Evolutionary conservation across 2,797 vertebrate genomes (phyloP), one percentile per base, ranked within the genome.

Genomic region (Euthynnus affinis): DNA sequence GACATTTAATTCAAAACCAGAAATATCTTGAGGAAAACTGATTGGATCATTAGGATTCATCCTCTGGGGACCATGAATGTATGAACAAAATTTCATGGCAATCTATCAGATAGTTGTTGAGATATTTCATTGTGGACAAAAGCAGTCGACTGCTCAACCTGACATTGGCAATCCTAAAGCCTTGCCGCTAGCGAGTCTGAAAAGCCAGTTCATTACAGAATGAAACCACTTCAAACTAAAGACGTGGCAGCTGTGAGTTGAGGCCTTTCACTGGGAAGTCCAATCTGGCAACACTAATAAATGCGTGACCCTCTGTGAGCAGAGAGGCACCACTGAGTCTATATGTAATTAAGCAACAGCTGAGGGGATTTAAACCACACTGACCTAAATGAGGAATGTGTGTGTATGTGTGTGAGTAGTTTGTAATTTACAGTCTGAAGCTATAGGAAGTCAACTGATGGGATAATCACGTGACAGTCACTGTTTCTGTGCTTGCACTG

Each of bases 301-400:
- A 83, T 64, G 65, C 18, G 9, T 70, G 81, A 77, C 74, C 67
- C 46, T 78, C 29, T 55, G 62, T 15, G 49, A 63, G 76, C 55
- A 70, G 25, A 70, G 74, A 63, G 85, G 76, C 82, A 78, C 85
- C 82, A 79, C 72, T 5, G 18, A 69, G 74, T 78, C 82, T 71
- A 80, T 83, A 89, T 82, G 91, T 82, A 85, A 93, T 89, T 61
- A 88, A 86, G 55, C 71, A 68, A 81, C 86, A 90, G 84, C 75
- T 86, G 83, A 89, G 71, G 74, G 85, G 83, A 93, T 91, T 29
- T 90, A 89, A 84, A 90, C 78, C 64, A 48, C 42, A 18, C n/a
- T 91, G 89, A 92, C 91, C 90, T 88, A 78, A 78, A 89, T 89
- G 76, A 78, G 49, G 44, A 65, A 44, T 55, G 51, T 23, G 29